Conservation (phyloP, 2,797 vertebrate species). For the Acanthurus lineatus region DNA sequence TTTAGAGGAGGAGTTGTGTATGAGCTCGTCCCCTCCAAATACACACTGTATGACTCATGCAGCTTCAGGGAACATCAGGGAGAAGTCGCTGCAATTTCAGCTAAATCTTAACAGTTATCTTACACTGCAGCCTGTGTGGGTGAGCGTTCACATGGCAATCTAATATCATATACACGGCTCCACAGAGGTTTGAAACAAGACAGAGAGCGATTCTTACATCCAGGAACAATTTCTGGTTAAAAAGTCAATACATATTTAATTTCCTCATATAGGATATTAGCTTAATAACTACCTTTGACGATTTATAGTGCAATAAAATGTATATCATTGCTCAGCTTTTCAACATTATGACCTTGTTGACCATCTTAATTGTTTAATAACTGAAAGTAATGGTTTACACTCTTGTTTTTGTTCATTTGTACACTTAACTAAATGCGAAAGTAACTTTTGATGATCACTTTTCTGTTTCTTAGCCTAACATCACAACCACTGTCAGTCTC, state of each 20-base stretch:
- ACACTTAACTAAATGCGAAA: neutral
- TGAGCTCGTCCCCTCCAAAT: conserved; percentile 24
- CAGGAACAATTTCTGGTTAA: neutral
- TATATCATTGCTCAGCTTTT: neutral
- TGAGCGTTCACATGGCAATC: neutral
- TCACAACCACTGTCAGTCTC: neutral
- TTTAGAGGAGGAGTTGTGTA: conserved; percentile 5
- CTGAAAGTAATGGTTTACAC: neutral
- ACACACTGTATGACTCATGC: conserved; percentile 32
- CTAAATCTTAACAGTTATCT: conserved; percentile 1
- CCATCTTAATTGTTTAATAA: neutral
- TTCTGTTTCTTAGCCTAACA: neutral
- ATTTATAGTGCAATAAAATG: neutral
- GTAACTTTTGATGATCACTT: neutral
- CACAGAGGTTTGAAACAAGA: conserved; percentile 9
- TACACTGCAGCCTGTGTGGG: conserved; percentile 10
- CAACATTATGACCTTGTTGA: neutral
- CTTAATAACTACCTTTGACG: neutral
- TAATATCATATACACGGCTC: conserved; percentile 4
- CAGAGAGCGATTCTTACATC: neutral
- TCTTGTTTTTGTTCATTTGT: neutral
- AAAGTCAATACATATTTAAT: conserved; percentile 4
- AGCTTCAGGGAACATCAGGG: neutral
- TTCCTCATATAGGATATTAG: neutral
- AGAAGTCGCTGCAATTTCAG: conserved; percentile 28